phyloP scores from a whole-genome alignment of 2,888 invertebrate species.

The Acleris emargana region DNA sequence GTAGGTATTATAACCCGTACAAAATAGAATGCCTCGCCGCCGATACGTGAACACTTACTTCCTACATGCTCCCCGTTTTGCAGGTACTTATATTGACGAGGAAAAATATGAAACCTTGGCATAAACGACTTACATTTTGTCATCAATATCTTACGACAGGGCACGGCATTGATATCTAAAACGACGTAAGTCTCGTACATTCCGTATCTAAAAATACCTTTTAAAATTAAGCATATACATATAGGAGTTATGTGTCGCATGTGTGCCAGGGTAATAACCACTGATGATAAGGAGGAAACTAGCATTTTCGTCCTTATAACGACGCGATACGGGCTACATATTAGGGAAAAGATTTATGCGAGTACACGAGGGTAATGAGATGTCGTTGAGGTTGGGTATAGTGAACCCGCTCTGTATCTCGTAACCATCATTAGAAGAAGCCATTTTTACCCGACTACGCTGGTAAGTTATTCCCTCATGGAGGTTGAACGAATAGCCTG shows the following conservation, averaged over 20 bases:
- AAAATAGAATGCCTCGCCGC: background rate
- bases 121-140: constrained; percentile 28
- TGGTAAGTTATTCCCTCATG: no score
- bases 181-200: constrained; percentile 4
- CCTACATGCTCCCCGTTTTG: constrained; percentile 3
- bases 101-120: constrained; percentile 27
- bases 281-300: constrained; percentile 19
- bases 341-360: constrained; percentile 8
- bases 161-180: background rate
- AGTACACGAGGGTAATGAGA: constrained; percentile 10
- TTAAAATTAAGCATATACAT: background rate
- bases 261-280: constrained; percentile 22
- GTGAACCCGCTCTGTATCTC: background rate
- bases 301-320: constrained; percentile 17
- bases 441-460: no score
- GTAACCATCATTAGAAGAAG: background rate
- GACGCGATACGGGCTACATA: constrained; percentile 11
- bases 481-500: no score
- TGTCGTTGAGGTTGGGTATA: constrained; percentile 9
- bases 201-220: background rate
- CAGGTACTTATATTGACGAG: background rate
- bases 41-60: background rate
- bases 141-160: constrained; percentile 22
- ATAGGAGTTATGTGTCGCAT: background rate
- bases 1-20: background rate